A percentile compares a stretch with the other conserved stretches of the same genome.
Conservation (phyloP, 2,113 vertebrate species). For the Piaya cayana region DNA sequence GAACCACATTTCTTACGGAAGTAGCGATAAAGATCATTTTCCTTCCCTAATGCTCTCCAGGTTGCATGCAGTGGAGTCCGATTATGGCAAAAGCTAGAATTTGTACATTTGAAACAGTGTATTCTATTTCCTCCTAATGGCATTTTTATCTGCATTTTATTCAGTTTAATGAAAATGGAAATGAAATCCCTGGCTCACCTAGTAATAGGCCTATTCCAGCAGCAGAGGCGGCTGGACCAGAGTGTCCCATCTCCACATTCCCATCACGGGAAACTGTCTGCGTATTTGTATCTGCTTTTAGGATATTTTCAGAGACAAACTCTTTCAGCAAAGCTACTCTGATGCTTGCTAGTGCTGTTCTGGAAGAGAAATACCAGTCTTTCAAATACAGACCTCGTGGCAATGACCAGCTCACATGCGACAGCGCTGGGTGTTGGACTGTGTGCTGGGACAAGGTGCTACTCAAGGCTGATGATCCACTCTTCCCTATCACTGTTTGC, state of each 20-base stretch:
- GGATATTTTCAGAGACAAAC: neutral
- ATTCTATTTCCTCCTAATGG: neutral
- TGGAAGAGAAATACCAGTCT: neutral
- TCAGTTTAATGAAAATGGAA: neutral
- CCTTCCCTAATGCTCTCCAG: neutral
- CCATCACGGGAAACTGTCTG: neutral
- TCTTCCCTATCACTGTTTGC: neutral
- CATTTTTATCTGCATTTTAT: neutral
- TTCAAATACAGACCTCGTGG: neutral
- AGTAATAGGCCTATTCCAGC: neutral
- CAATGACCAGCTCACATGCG: neutral
- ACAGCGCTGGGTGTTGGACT: rapidly evolving
- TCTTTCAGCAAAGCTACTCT: neutral
- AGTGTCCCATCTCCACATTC: neutral
- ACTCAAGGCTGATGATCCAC: neutral
- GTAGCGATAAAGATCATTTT: neutral
- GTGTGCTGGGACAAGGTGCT: neutral
- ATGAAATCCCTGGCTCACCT: neutral
- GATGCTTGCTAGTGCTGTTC: neutral
- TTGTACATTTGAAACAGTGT: neutral
- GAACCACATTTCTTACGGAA: neutral
- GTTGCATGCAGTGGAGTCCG: neutral
- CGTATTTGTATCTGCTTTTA: neutral
- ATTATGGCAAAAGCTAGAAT: neutral
- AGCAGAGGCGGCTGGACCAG: neutral